Percentiles rank a stretch among this genome's conserved stretches.
Evolutionary conservation across 1,140 invertebrate species (phyloP).

Genomic region (Eufriesea mexicana): DNA sequence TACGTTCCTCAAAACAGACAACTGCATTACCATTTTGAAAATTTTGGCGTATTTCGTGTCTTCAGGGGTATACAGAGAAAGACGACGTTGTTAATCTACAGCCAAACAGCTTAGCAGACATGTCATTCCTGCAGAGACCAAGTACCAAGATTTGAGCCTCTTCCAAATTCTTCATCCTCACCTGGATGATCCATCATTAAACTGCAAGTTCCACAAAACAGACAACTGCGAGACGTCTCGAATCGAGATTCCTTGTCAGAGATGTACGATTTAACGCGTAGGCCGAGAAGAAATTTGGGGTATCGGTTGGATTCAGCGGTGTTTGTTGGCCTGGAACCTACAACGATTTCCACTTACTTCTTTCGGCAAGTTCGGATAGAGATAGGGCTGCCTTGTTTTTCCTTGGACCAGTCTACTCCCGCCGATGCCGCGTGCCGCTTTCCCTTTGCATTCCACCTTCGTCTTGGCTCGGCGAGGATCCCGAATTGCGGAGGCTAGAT

Average conservation of each 20-base stretch:
- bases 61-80: no score
- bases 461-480: constrained; percentile 25
- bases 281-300: constrained; percentile 42
- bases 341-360: constrained; percentile 73
- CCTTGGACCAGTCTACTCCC: neutral
- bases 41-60: no score
- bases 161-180: no score
- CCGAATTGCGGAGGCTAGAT: constrained; percentile 44
- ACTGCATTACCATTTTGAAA: no score
- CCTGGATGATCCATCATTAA: neutral
- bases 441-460: constrained; percentile 49
- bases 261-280: constrained; percentile 56
- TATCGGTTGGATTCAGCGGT: constrained; percentile 37
- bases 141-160: no score
- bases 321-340: constrained; percentile 62
- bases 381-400: constrained; percentile 37
- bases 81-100: no score
- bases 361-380: constrained; percentile 44
- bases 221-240: neutral
- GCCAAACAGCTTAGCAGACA: no score
- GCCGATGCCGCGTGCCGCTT: neutral
- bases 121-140: no score
- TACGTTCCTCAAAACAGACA: no score
- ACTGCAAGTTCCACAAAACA: neutral
- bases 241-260: constrained; percentile 55